Base-by-base conservation (phyloP, 2,888 invertebrate species). In the Spisula solida region DNA sequence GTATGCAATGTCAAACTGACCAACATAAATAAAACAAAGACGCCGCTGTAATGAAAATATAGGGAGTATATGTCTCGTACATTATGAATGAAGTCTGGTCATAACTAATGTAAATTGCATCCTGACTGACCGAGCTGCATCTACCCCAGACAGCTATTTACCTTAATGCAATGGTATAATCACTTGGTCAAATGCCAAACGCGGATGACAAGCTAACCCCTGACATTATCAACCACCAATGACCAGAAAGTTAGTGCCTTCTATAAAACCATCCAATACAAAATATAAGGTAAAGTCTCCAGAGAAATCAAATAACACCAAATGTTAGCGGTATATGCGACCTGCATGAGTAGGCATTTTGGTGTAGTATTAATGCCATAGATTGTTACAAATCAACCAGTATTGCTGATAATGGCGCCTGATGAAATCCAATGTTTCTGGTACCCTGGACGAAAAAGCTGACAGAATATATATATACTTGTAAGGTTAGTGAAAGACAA, bases 301-400 rank as follows among this genome's bases (percentile, higher is more conserved):
- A 25, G 60, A 66, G 60, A 66, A 66, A 66, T 66, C 60, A 66
- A 66, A 25, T 66, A 66, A 10, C 60, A n/a, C 60, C n/a, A 66
- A 66, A 66, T 66, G 41, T 66, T 66, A 66, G 60, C n/a, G 60
- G 25, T 25, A n/a, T 66, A 8, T 41, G 25, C 25, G n/a, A 66
- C 60, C 25, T 66, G 60, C 60, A 66, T 25, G 60, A 25, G 10
- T 66, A 25, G 60, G 60, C 25, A 66, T 66, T 66, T 25, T 66
- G 25, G n/a, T n/a, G n/a, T n/a, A 25, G 60, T 25, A 25, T 66
- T 25, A n/a, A 25, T 25, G 25, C 12, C n/a, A 20, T 25, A 66
- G 25, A n/a, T 25, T 25, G 25, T 60, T 41, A 60, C 25, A 66
- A 66, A 25, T 66, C 5, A 25, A 2, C 0, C 60, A 66, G 60